Conservation (phyloP, 2,113 vertebrate species). For the Tylochromis polylepis region DNA sequence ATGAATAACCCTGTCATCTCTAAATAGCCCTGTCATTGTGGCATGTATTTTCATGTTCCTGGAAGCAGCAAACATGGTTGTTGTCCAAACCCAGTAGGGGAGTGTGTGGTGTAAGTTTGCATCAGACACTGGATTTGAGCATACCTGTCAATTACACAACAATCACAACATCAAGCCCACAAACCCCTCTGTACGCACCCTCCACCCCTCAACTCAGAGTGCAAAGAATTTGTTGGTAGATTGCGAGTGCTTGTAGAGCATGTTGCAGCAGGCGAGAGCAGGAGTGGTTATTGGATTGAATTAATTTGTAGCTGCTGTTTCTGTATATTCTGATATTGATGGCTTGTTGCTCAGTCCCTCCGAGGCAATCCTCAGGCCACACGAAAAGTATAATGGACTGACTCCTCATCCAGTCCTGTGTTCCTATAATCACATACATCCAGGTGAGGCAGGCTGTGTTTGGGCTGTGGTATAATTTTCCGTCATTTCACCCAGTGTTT, state of each 20-base stretch:
- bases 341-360: not conserved
- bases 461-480: constrained; percentile 19
- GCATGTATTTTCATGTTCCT: constrained; percentile 42
- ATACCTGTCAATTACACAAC: constrained; percentile 58
- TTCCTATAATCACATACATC: constrained; percentile 19
- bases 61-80: not conserved
- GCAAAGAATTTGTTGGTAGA: constrained; percentile 63
- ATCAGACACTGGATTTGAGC: constrained; percentile 33
- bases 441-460: not conserved
- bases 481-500: not conserved
- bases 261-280: constrained; percentile 65
- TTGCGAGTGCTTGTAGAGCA: constrained; percentile 41
- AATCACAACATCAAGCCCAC: constrained; percentile 31
- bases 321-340: constrained; percentile 1
- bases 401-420: not conserved
- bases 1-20: constrained; percentile 1
- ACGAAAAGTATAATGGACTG: constrained; percentile 4
- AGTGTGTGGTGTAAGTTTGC: not conserved
- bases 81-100: not conserved
- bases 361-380: not conserved
- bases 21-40: constrained; percentile 24
- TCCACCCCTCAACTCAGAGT: constrained; percentile 8
- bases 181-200: constrained; percentile 8
- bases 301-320: constrained; percentile 56
- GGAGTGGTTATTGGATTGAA: constrained; percentile 56